Conservation (phyloP, 1,140 invertebrate species). For the Amphibalanus amphitrite region DNA sequence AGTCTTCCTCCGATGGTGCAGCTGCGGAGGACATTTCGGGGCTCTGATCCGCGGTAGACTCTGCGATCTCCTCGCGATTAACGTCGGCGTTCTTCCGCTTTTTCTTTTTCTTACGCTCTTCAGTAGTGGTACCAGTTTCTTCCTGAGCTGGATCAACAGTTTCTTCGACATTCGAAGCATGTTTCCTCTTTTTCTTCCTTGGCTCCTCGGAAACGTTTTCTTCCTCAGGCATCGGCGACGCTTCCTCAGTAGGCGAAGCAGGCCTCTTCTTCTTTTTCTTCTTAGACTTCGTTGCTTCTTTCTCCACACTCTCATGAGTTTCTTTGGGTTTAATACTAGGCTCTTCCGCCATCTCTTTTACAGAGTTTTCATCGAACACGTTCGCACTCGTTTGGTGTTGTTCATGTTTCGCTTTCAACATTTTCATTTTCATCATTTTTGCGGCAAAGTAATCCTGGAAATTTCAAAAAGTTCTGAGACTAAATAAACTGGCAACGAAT, state of each 20-base stretch:
- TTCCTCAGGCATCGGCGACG: background rate
- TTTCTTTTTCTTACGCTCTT: conserved; percentile 6
- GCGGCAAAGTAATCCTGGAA: conserved; percentile 12
- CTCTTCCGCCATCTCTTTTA: background rate
- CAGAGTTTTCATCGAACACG: too few species aligned
- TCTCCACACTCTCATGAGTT: background rate
- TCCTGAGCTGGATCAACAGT: background rate
- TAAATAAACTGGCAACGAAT: too few species aligned
- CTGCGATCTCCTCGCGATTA: background rate
- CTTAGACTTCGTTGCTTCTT: background rate
- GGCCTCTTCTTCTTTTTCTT: conserved; percentile 6
- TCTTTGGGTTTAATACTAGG: too few species aligned
- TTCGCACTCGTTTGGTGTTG: background rate
- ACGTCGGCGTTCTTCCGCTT: background rate
- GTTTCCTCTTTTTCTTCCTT: conserved; percentile 5
- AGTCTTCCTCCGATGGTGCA: too few species aligned
- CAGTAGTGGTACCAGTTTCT: background rate
- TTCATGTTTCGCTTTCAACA: too few species aligned
- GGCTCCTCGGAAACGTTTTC: conserved; percentile 1
- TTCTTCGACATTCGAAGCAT: background rate
- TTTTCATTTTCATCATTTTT: conserved; percentile 7
- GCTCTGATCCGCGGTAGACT: too few species aligned
- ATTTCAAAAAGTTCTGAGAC: too few species aligned
- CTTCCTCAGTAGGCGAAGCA: too few species aligned
- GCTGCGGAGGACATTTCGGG: too few species aligned